Conservation (phyloP, 2,888 invertebrate species). For the Andrena bicolor region DNA sequence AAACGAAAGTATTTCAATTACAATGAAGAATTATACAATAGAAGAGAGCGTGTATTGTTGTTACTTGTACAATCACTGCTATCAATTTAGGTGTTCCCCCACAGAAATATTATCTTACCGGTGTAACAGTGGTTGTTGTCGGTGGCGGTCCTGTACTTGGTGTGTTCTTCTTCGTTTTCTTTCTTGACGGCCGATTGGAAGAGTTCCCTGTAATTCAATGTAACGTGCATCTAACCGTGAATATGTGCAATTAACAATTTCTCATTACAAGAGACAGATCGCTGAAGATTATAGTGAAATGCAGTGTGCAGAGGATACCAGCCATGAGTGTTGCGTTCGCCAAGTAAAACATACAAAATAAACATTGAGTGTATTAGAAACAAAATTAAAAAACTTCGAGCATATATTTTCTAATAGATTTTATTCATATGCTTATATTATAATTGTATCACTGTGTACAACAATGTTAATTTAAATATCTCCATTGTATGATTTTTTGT, state of each 20-base stretch:
- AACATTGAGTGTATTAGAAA: conserved; percentile 57
- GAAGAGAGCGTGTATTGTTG: neutral
- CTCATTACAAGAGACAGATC: conserved; percentile 60
- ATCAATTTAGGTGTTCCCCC: neutral
- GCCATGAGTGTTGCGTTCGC: conserved; percentile 71
- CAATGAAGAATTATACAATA: neutral
- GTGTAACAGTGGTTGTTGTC: conserved; percentile 74
- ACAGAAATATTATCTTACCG: conserved; percentile 75
- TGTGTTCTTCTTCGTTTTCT: conserved; percentile 86
- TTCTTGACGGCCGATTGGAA: conserved; percentile 85
- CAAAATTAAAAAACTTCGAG: conserved; percentile 77
- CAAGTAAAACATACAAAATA: conserved; percentile 54
- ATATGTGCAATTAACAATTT: conserved; percentile 70
- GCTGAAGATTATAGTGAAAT: conserved; percentile 76
- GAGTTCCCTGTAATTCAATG: conserved; percentile 82
- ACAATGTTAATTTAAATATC: conserved; percentile 85
- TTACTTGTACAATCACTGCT: conserved; percentile 9
- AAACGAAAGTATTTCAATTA: conserved; percentile 30
- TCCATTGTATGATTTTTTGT: conserved; percentile 83
- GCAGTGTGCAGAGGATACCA: conserved; percentile 82
- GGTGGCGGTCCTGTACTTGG: conserved; percentile 75
- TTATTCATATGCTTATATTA: conserved; percentile 85
- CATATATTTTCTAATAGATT: conserved; percentile 84
- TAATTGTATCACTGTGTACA: conserved; percentile 85
- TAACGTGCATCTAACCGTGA: conserved; percentile 77